These are phyloP conservation scores for Halictus quadricinctus DNA, from an alignment of 2,888 invertebrate genomes.

Conservation along the genomic window DNA sequence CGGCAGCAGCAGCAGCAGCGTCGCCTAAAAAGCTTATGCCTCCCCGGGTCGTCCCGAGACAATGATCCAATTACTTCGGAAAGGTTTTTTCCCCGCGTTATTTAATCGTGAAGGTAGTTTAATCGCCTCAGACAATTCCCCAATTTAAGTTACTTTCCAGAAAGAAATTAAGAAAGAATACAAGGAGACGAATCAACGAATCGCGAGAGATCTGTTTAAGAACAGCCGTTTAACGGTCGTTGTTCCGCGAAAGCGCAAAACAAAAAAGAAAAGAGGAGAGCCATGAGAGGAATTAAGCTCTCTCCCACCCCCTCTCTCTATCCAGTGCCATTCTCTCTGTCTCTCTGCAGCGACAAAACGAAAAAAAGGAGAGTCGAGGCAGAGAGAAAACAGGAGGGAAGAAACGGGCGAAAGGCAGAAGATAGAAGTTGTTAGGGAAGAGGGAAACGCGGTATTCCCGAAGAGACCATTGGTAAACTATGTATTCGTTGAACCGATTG, in stretches of 20 bases:
- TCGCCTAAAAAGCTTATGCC: conserved; percentile 13
- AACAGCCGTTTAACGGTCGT: conserved; percentile 41
- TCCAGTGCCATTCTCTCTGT: background rate
- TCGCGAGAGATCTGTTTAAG: conserved; percentile 41
- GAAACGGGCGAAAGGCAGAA: conserved; percentile 34
- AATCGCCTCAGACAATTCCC: conserved; percentile 35
- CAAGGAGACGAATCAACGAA: conserved; percentile 28
- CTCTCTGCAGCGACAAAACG: background rate
- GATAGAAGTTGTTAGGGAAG: conserved; percentile 54
- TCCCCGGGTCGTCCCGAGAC: conserved; percentile 7
- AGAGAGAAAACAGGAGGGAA: background rate
- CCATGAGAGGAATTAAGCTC: conserved; percentile 47
- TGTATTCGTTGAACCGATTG: conserved; percentile 76
- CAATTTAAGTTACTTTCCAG: conserved; percentile 30
- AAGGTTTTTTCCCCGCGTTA: conserved; percentile 15
- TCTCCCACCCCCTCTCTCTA: background rate
- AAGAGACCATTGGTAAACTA: conserved; percentile 71
- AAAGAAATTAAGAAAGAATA: conserved; percentile 24
- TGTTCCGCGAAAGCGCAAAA: background rate
- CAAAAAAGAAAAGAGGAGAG: background rate
- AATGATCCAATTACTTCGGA: conserved; percentile 23
- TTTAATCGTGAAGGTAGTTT: conserved; percentile 18
- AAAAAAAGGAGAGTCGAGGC: conserved; percentile 1
- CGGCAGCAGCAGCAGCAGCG: background rate
- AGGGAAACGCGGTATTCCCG: conserved; percentile 66